Evolutionary conservation across 2,113 vertebrate species (phyloP), one percentile per base, ranked within the genome.

Genomic region (Bubo blakistoni): DNA sequence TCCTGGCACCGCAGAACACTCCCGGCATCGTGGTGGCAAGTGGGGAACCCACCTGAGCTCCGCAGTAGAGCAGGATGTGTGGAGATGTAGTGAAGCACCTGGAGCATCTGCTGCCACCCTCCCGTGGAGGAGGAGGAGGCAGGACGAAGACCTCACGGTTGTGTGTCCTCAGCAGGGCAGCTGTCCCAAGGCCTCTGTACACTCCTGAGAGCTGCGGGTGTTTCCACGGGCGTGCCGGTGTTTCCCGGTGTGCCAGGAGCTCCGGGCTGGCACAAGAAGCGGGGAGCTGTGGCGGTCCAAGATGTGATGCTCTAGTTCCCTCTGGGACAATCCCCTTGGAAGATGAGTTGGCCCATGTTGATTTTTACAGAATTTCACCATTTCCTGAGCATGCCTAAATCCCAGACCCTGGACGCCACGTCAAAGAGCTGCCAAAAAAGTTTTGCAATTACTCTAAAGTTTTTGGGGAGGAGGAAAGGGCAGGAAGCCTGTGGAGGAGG

Each of bases 161-260:
- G 0, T 6, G 3, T 12, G 17, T 17, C 44, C 84, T 59, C 69
- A 47, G 44, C 65, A 24, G 32, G 26, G 3, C 52, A 8, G 62
- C 0, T 1, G 36, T 52, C 26, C 72, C 71, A 1, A 2, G 1
- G 19, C 69, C 52, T 49, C 22, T 1, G 0, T 1, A 1, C 1
- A 0, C 88, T 46, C 15, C 49, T 32, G 24, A 2, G 54, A 51
- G 52, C 84, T 24, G 42, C 1, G 12, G 42, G 10, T 7, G 8
- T n/a, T 58, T n/a, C 58, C 67, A 1, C 1, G 17, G 42, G 11
- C 4, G 26, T 9, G 52, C n/a, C n/a, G n/a, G n/a, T n/a, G n/a
- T n/a, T n/a, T n/a, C 5, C 34, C 1, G 15, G 17, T 5, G 61
- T 46, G 52, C 61, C 2, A 8, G 82, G 86, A 81, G 66, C 51